Conservation (phyloP, 2,888 invertebrate species). For the Pocota personata region DNA sequence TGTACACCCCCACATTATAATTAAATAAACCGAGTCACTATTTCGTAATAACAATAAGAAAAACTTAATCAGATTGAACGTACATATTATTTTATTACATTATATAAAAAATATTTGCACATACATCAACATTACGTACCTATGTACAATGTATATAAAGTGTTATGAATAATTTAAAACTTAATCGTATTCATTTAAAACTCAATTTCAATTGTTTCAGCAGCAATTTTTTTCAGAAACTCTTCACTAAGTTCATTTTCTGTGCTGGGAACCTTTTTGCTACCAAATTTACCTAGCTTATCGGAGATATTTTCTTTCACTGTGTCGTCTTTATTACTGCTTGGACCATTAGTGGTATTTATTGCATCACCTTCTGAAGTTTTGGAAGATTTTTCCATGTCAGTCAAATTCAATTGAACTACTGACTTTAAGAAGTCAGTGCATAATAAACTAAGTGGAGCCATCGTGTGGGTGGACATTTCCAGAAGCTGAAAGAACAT, state of each 20-base stretch:
- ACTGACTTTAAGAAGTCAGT: conserved; percentile 80
- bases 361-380: neutral
- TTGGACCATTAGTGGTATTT: conserved; percentile 7
- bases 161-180: neutral
- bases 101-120: conserved; percentile 44
- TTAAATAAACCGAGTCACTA: conserved; percentile 15
- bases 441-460: conserved; percentile 80
- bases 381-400: neutral
- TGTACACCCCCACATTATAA: neutral
- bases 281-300: neutral
- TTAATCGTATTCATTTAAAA: conserved; percentile 73
- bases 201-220: conserved; percentile 75
- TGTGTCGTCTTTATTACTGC: conserved; percentile 22
- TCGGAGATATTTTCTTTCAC: neutral
- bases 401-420: conserved; percentile 72
- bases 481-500: conserved; percentile 79
- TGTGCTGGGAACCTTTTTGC: neutral
- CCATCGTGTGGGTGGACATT: conserved; percentile 82
- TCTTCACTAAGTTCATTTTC: conserved; percentile 63
- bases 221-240: conserved; percentile 75
- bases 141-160: too few species aligned
- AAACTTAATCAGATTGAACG: conserved; percentile 1
- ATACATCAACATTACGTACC: neutral
- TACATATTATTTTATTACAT: conserved; percentile 25
- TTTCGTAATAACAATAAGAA: conserved; percentile 3